Evolutionary conservation across 2,797 vertebrate species (phyloP).

Genomic region (Alauda arvensis): DNA sequence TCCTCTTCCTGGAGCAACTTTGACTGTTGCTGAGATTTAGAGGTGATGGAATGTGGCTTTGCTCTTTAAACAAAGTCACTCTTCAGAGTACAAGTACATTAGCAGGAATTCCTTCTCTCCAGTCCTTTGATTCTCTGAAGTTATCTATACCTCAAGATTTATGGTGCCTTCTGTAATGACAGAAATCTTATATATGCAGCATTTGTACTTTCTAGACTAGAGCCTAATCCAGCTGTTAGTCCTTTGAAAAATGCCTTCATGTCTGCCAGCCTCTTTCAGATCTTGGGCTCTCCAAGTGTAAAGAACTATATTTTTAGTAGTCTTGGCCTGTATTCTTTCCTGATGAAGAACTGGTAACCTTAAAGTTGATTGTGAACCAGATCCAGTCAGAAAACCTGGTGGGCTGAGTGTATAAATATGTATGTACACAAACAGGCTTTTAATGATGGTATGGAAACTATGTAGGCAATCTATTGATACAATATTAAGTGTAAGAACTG

Average conservation of each 20-base stretch:
- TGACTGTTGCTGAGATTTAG: background rate
- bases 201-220: slow-evolving; percentile 6
- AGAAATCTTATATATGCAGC: background rate
- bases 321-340: background rate
- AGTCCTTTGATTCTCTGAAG: slow-evolving; percentile 13
- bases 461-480: background rate
- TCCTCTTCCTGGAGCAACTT: background rate
- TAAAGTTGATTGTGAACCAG: background rate
- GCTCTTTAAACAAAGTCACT: slow-evolving; percentile 2
- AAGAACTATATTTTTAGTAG: background rate
- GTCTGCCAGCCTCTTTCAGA: background rate
- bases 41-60: slow-evolving; percentile 4
- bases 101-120: slow-evolving; percentile 3
- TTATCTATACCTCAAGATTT: slow-evolving; percentile 25
- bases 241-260: slow-evolving; percentile 25
- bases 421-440: background rate
- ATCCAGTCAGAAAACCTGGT: background rate
- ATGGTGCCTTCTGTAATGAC: background rate
- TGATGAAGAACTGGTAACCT: background rate
- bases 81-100: background rate
- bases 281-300: background rate
- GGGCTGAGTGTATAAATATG: background rate
- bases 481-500: background rate
- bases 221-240: background rate
- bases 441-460: background rate